Conservation (phyloP, 2,888 invertebrate species). For the Caradrina kadenii region DNA sequence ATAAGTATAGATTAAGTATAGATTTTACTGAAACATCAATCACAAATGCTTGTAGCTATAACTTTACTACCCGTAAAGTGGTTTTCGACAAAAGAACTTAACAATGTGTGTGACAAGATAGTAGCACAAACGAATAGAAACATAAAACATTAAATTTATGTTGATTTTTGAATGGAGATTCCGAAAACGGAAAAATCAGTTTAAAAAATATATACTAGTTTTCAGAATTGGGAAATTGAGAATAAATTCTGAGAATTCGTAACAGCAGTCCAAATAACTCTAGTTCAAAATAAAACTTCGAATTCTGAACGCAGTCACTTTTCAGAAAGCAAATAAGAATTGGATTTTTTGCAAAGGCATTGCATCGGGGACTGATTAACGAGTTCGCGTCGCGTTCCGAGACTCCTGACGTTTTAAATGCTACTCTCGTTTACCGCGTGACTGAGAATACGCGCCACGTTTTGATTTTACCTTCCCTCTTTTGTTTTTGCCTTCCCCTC, state of each 20-base stretch:
- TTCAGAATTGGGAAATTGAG: slow-evolving; percentile 13
- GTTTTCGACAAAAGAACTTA: too few species aligned
- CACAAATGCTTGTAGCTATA: too few species aligned
- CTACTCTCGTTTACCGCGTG: slow-evolving; percentile 54
- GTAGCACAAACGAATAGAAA: too few species aligned
- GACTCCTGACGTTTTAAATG: slow-evolving; percentile 57
- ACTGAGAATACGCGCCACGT: slow-evolving; percentile 48
- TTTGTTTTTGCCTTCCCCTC: slow-evolving; percentile 45
- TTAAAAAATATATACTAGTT: slow-evolving; percentile 1
- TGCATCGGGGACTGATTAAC: slow-evolving; percentile 65
- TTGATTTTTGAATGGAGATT: neutral
- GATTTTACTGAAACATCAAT: too few species aligned
- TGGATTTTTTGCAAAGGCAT: slow-evolving; percentile 46
- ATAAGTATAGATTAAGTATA: too few species aligned
- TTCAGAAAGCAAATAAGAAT: slow-evolving; percentile 44
- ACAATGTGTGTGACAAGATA: too few species aligned
- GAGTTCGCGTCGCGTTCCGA: slow-evolving; percentile 55
- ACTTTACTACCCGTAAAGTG: too few species aligned
- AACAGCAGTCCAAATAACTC: slow-evolving; percentile 33
- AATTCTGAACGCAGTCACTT: slow-evolving; percentile 41
- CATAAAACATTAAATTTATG: too few species aligned
- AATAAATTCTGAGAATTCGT: slow-evolving; percentile 20
- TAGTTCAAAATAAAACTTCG: slow-evolving; percentile 11
- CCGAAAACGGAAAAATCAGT: slow-evolving; percentile 1
- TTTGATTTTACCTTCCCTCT: slow-evolving; percentile 56